Evolutionary conservation across 2,113 vertebrate species (phyloP).

Genomic region (Thunnus thynnus): DNA sequence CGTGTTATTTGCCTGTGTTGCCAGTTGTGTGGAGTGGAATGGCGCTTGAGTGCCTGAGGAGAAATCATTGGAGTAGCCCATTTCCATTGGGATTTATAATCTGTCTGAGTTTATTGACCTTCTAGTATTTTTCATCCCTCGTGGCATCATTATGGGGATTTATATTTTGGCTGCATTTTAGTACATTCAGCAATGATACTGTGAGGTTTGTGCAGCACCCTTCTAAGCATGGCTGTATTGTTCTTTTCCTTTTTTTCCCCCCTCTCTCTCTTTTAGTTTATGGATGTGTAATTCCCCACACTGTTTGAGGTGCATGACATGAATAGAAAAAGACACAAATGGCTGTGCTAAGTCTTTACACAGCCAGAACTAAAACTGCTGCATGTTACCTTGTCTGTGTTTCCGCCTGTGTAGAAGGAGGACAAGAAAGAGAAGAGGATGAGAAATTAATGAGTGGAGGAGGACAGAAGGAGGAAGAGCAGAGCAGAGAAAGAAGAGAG

Average conservation of each 20-base stretch:
- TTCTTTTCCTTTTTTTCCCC: neutral
- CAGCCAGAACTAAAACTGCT: conserved; percentile 25
- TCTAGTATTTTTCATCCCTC: conserved; percentile 18
- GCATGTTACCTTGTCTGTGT: conserved; percentile 43
- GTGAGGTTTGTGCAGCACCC: conserved; percentile 15
- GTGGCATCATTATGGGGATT: conserved; percentile 44
- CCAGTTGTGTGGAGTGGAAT: conserved; percentile 20
- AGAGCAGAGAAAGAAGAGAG: neutral
- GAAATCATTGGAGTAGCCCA: conserved; percentile 13
- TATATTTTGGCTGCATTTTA: conserved; percentile 47
- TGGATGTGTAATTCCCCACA: conserved; percentile 29
- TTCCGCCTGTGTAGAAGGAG: neutral
- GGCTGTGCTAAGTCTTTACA: conserved; percentile 38
- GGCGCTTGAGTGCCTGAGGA: conserved; percentile 21
- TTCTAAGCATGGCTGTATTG: conserved; percentile 8
- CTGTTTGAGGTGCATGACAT: conserved; percentile 29
- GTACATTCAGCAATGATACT: conserved; percentile 27
- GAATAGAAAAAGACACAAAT: conserved; percentile 26
- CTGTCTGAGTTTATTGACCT: conserved; percentile 50
- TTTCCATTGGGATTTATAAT: conserved; percentile 39
- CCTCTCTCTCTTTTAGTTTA: neutral
- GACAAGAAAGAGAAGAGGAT: conserved; percentile 21
- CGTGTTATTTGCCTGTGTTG: conserved; percentile 31
- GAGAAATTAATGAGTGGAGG: conserved; percentile 33
- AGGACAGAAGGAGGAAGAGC: conserved; percentile 26